phyloP scores from a whole-genome alignment of 2,797 vertebrate species.

The Mycteria americana region DNA sequence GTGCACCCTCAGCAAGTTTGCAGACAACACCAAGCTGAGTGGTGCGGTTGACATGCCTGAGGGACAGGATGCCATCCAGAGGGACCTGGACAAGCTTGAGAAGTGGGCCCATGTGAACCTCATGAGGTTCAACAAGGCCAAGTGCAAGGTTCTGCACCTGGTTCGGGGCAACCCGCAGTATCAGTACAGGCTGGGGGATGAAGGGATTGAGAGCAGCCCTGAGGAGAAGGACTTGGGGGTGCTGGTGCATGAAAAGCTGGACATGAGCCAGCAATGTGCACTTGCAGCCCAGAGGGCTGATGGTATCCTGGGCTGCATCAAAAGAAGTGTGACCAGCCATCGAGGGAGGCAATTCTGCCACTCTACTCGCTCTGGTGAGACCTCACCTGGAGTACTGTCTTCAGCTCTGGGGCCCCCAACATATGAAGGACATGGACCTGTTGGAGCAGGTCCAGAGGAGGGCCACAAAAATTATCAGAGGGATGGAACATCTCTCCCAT shows the following conservation, averaged over 20 bases:
- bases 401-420: too few relatives aligned
- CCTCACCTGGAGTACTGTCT: not conserved
- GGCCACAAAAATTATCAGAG: too few relatives aligned
- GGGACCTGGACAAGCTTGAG: not conserved
- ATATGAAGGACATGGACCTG: not conserved
- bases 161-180: fast-evolving
- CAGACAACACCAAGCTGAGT: not conserved
- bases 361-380: not conserved
- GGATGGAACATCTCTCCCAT: too few relatives aligned
- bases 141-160: not conserved
- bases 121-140: not conserved
- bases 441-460: fast-evolving
- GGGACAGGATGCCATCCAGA: not conserved
- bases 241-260: not conserved
- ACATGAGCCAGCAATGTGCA: fast-evolving
- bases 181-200: not conserved
- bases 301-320: fast-evolving
- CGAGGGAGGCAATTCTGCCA: not conserved
- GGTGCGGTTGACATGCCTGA: not conserved
- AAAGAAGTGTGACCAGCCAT: not conserved
- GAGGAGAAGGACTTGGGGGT: fast-evolving
- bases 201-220: not conserved
- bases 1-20: not conserved
- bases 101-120: not conserved
- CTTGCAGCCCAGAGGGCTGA: not conserved